Conservation (phyloP, 2,113 vertebrate genomes). For the Pluvialis apricaria region DNA sequence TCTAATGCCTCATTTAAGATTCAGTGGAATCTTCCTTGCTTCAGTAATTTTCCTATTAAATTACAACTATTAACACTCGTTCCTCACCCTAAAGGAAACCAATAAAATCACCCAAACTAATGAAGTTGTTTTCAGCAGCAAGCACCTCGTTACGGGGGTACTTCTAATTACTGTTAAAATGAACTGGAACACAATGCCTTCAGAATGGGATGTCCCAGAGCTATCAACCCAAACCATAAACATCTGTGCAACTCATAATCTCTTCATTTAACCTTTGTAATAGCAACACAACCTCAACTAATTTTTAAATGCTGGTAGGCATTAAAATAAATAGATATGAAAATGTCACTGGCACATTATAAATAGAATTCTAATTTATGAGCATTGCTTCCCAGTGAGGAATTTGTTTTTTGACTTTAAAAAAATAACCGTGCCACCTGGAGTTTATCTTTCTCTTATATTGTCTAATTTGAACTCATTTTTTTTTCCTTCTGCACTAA, state of each 20-base stretch:
- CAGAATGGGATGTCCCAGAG: slow-evolving; percentile 72
- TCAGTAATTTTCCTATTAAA: slow-evolving; percentile 78
- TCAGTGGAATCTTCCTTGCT: slow-evolving; percentile 70
- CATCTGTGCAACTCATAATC: slow-evolving; percentile 71
- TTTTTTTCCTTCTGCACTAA: slow-evolving; percentile 19
- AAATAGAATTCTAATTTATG: slow-evolving; percentile 34
- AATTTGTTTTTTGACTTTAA: slow-evolving; percentile 9
- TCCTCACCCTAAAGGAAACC: slow-evolving; percentile 75
- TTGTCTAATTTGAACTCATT: slow-evolving; percentile 6
- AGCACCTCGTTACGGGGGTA: slow-evolving; percentile 62
- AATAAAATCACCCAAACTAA: slow-evolving; percentile 77
- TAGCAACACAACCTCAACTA: slow-evolving; percentile 23
- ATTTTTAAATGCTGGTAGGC: slow-evolving; percentile 48
- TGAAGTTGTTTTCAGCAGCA: slow-evolving; percentile 75
- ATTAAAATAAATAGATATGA: slow-evolving; percentile 49
- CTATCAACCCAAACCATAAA: slow-evolving; percentile 69
- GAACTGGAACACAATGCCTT: slow-evolving; percentile 68
- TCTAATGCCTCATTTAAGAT: slow-evolving; percentile 73
- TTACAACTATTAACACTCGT: slow-evolving; percentile 73
- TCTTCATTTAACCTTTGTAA: slow-evolving; percentile 68
- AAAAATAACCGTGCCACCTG: slow-evolving; percentile 16
- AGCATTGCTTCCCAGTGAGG: not conserved
- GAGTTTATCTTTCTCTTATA: slow-evolving; percentile 32
- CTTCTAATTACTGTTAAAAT: slow-evolving; percentile 77
- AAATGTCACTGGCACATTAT: slow-evolving; percentile 18